Evolutionary conservation across 2,113 vertebrate species (phyloP).

Genomic region (Rattus rattus): DNA sequence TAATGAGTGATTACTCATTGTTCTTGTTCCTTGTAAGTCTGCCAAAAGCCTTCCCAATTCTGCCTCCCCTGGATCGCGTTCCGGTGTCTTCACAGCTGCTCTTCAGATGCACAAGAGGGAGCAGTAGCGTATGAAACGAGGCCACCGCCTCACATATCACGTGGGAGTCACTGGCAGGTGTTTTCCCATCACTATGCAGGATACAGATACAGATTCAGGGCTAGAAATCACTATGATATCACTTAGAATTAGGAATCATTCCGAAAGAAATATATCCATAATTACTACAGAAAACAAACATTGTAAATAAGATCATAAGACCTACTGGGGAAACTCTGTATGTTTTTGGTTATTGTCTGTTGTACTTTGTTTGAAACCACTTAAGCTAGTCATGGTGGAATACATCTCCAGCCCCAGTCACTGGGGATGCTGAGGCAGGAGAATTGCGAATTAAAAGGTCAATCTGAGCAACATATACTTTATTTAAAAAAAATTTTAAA

Average conservation of each 20-base stretch:
- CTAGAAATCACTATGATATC: background rate
- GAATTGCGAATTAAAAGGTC: background rate
- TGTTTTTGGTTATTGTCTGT: background rate
- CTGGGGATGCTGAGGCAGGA: background rate
- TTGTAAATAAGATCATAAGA: background rate
- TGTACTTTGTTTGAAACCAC: background rate
- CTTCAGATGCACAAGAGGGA: background rate
- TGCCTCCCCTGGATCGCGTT: background rate
- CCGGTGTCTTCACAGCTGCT: background rate
- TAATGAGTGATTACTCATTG: background rate
- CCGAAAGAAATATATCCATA: background rate
- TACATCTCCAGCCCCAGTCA: background rate
- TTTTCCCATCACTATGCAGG: background rate
- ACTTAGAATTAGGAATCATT: background rate
- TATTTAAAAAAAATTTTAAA: background rate
- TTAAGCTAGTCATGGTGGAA: background rate
- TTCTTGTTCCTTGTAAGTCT: background rate
- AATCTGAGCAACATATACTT: background rate
- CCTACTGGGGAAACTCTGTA: background rate
- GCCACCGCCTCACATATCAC: background rate
- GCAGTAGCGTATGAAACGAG: background rate
- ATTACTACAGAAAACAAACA: conserved; percentile 8
- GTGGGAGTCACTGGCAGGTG: background rate
- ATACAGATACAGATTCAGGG: background rate
- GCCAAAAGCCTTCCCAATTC: background rate